phyloP scores from a whole-genome alignment of 2,888 invertebrate genomes.

The Myopa tessellatipennis region DNA sequence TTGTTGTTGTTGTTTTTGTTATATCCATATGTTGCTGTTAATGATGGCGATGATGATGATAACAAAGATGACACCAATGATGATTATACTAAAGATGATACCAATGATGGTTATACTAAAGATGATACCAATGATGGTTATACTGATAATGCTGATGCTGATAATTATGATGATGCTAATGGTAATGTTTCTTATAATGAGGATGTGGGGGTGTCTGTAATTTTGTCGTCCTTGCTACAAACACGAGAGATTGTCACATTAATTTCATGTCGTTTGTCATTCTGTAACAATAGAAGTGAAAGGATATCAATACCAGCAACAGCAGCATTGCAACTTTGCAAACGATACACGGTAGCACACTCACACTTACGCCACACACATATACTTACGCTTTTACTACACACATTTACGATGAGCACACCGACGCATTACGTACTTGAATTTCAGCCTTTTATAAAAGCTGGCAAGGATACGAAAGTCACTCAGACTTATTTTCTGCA shows the following conservation, averaged over 20 bases:
- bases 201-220: slow-evolving; percentile 16
- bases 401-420: no score
- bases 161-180: slow-evolving; percentile 1
- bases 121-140: neutral
- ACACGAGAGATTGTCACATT: slow-evolving; percentile 47
- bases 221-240: slow-evolving; percentile 29
- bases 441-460: no score
- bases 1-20: slow-evolving; percentile 35
- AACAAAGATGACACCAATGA: neutral
- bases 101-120: neutral
- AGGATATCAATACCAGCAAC: slow-evolving; percentile 25
- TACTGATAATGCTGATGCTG: neutral
- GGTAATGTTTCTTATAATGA: neutral
- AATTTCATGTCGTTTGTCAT: slow-evolving; percentile 54
- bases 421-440: no score
- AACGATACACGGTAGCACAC: no score
- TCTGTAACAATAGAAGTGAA: slow-evolving; percentile 44
- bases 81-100: slow-evolving; percentile 2
- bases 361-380: no score
- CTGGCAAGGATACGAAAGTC: no score
- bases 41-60: no score
- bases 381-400: no score
- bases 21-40: neutral
- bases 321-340: neutral
- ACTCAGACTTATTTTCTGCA: no score